These are phyloP conservation scores for Diceros bicornis DNA, from an alignment of 2,797 vertebrate species.

Conservation along the genomic window DNA sequence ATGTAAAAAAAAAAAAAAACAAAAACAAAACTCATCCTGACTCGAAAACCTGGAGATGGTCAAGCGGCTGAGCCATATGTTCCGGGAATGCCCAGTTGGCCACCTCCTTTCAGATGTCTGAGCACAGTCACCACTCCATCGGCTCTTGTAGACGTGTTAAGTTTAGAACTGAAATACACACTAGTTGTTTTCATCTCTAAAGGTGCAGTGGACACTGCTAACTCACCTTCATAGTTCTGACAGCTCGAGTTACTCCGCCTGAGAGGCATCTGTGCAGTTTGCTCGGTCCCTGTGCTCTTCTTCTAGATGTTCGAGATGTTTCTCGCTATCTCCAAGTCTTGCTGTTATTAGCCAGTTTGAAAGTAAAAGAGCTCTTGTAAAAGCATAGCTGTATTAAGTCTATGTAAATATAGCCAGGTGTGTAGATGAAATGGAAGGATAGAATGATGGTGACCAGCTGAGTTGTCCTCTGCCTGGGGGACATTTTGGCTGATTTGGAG, in stretches of 20 bases:
- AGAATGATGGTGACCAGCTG: background rate
- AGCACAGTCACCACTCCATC: rapidly evolving
- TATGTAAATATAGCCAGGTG: background rate
- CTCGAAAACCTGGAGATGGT: background rate
- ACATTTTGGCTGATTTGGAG: background rate
- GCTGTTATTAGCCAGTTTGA: background rate
- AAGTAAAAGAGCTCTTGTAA: background rate
- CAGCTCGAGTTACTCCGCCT: background rate
- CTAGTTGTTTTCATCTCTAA: background rate
- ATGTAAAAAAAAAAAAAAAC: background rate
- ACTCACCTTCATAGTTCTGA: rapidly evolving
- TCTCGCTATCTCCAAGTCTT: background rate
- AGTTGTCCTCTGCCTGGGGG: background rate
- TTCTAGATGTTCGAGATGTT: background rate
- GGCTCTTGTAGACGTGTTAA: background rate
- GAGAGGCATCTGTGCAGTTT: background rate
- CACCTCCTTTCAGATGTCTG: background rate
- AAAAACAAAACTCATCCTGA: too few relatives aligned
- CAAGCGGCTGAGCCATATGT: rapidly evolving
- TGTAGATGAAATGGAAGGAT: background rate
- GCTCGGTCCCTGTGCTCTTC: background rate
- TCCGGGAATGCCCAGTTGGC: rapidly evolving
- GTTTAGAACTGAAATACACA: background rate
- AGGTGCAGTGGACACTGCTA: background rate
- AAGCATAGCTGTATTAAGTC: background rate